A percentile compares a stretch with the other conserved stretches of the same genome.
Evolutionary conservation across 2,797 vertebrate genomes (phyloP).

Genomic region (Cossypha polioptera): DNA sequence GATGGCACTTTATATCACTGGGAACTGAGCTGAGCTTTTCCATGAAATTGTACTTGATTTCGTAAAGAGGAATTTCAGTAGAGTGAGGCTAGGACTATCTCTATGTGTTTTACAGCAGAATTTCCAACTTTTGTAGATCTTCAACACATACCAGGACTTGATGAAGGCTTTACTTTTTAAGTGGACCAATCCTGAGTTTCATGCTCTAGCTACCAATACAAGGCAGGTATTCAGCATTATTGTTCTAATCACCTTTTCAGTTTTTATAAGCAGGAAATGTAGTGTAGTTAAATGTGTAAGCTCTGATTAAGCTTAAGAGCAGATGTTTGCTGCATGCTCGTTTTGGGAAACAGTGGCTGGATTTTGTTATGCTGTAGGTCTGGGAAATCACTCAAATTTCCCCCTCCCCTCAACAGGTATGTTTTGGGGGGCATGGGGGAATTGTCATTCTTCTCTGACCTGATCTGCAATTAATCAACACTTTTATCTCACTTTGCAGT

Average conservation of each 20-base stretch:
- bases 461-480: neutral
- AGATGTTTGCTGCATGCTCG: neutral
- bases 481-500: neutral
- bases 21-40: neutral
- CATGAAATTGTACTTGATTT: neutral
- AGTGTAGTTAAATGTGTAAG: neutral
- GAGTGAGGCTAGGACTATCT: neutral
- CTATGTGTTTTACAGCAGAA: neutral
- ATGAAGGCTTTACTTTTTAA: neutral
- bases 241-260: neutral
- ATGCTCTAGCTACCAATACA: neutral
- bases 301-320: neutral
- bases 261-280: neutral
- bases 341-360: neutral
- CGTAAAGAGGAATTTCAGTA: neutral
- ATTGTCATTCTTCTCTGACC: neutral
- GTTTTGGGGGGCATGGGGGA: accelerated
- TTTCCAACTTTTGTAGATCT: neutral
- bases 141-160: neutral
- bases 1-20: neutral
- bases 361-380: neutral
- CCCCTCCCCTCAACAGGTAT: neutral
- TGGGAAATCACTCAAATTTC: neutral
- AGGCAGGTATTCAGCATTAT: neutral
- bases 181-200: neutral